Percentiles rank a stretch among this genome's conserved stretches.
Evolutionary conservation across 2,113 vertebrate genomes (phyloP).

Genomic region (Neotragus moschatus): DNA sequence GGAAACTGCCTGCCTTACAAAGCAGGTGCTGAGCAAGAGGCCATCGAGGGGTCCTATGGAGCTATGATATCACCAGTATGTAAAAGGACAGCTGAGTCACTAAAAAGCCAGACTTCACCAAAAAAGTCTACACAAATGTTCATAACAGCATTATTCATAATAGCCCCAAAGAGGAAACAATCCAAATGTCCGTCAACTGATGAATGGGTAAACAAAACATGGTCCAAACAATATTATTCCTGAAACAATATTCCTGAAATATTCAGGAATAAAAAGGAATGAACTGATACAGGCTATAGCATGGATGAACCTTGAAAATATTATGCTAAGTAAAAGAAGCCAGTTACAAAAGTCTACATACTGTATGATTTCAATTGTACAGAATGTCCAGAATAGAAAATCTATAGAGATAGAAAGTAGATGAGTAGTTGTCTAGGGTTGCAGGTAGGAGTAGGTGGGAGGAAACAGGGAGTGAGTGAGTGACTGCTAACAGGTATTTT

Average conservation of each 20-base stretch:
- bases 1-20: neutral
- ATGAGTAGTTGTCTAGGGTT: neutral
- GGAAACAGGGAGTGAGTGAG: neutral
- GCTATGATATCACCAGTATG: neutral
- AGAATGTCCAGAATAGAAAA: neutral
- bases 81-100: neutral
- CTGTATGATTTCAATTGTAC: neutral
- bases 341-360: neutral
- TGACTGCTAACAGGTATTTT: neutral
- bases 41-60: neutral
- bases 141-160: conserved; percentile 17
- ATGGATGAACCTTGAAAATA: neutral
- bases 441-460: neutral
- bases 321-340: neutral
- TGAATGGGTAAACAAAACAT: neutral
- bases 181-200: neutral
- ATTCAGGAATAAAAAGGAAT: conserved; percentile 5
- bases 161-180: neutral
- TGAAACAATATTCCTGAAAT: neutral
- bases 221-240: neutral
- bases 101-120: conserved; percentile 3
- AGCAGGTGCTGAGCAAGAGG: neutral
- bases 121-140: conserved; percentile 1
- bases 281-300: neutral
- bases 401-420: neutral